These are phyloP conservation scores for Copidosoma floridanum DNA, from an alignment of 1,140 invertebrate genomes.

Conservation along the genomic window DNA sequence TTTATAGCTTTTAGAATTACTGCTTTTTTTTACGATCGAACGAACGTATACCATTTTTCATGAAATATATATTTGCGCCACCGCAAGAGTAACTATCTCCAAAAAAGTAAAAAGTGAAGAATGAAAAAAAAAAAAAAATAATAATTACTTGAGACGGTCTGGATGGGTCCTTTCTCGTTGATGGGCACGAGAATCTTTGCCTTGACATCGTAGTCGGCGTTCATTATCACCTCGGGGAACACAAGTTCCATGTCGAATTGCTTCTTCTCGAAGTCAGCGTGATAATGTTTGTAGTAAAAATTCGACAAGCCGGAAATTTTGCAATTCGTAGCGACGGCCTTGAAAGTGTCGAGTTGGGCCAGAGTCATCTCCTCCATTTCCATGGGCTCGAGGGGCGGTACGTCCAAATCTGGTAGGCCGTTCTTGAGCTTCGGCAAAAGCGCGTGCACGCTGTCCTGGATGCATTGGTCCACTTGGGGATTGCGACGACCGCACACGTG, in stretches of 20 bases:
- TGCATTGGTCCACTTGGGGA: constrained; percentile 61
- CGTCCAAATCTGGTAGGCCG: constrained; percentile 65
- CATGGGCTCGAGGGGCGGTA: constrained; percentile 65
- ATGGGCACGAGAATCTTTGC: constrained; percentile 56
- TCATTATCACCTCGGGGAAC: constrained; percentile 55
- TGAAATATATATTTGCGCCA: too few species aligned
- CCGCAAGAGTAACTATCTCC: too few species aligned
- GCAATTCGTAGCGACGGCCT: constrained; percentile 55
- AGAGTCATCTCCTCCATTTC: constrained; percentile 54
- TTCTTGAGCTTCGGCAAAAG: constrained; percentile 55
- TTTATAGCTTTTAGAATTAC: too few species aligned
- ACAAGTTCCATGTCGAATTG: constrained; percentile 48
- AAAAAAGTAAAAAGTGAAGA: too few species aligned
- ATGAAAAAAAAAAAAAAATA: too few species aligned
- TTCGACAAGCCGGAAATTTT: constrained; percentile 56
- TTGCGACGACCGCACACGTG: constrained; percentile 64
- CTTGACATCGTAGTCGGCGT: constrained; percentile 60
- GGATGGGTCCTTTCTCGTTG: constrained; percentile 39
- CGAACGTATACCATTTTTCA: too few species aligned
- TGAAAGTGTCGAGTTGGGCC: constrained; percentile 47
- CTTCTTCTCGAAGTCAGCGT: constrained; percentile 57
- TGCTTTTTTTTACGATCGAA: too few species aligned
- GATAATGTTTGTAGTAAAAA: constrained; percentile 54
- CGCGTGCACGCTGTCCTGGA: constrained; percentile 56
- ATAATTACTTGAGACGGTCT: constrained; percentile 30